These are phyloP conservation scores for Lasius platythorax DNA, from an alignment of 2,888 invertebrate genomes.

Conservation along the genomic window DNA sequence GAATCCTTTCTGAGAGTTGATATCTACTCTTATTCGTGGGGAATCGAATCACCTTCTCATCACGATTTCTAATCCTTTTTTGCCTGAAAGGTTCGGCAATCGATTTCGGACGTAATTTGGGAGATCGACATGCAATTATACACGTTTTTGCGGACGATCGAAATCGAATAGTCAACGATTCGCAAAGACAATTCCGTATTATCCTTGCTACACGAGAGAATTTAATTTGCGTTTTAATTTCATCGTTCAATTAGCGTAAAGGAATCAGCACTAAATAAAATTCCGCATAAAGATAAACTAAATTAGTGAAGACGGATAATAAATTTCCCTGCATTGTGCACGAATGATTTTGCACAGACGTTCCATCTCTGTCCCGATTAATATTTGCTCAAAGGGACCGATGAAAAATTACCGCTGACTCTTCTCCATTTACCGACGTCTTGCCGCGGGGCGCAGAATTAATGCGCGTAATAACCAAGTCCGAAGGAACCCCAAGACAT, in stretches of 20 bases:
- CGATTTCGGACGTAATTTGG: neutral
- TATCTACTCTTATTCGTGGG: neutral
- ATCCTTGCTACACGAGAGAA: neutral
- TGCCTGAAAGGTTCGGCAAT: neutral
- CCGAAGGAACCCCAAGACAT: conserved; percentile 26
- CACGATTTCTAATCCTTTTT: conserved; percentile 14
- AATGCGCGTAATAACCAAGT: conserved; percentile 37
- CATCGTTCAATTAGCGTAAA: neutral
- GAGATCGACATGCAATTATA: neutral
- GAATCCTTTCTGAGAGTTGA: neutral
- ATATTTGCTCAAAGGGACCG: conserved; percentile 1
- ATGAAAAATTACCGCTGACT: conserved; percentile 30
- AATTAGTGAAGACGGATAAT: conserved; percentile 14
- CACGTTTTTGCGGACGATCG: neutral
- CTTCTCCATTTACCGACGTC: conserved; percentile 20
- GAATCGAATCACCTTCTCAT: conserved; percentile 27
- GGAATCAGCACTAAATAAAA: neutral
- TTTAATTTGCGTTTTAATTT: neutral
- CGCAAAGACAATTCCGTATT: neutral
- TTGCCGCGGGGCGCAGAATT: conserved; percentile 2
- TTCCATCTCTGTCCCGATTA: conserved; percentile 12
- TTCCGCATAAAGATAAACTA: neutral
- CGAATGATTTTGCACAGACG: neutral
- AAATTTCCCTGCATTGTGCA: neutral
- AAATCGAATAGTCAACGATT: neutral